phyloP scores from a whole-genome alignment of 2,797 vertebrate species.

The Melanotaenia pygmaea region DNA sequence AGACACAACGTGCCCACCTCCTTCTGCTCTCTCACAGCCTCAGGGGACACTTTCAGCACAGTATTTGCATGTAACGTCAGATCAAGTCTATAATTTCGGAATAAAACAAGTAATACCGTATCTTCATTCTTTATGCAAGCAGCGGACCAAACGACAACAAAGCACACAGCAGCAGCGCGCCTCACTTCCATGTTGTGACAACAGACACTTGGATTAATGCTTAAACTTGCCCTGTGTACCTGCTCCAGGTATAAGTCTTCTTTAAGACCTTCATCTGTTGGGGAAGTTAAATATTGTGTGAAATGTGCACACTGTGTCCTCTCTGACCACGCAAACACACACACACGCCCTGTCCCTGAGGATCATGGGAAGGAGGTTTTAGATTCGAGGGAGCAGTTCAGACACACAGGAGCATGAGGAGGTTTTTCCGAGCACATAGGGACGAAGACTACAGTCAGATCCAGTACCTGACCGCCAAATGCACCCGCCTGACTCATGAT shows the following conservation, averaged over 20 bases:
- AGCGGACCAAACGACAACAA: constrained; percentile 1
- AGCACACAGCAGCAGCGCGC: neutral
- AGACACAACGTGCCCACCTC: constrained; percentile 58
- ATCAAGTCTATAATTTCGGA: constrained; percentile 12
- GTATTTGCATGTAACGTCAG: neutral
- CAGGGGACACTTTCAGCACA: neutral
- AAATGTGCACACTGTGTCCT: constrained; percentile 25
- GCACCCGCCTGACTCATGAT: constrained; percentile 79
- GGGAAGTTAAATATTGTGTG: constrained; percentile 14
- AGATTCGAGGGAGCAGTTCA: constrained; percentile 14
- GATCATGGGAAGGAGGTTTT: constrained; percentile 37
- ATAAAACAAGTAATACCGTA: neutral
- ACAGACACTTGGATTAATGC: constrained; percentile 56
- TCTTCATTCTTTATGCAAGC: constrained; percentile 17
- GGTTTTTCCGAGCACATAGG: constrained; percentile 76
- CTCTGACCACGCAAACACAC: constrained; percentile 22
- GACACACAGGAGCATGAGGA: constrained; percentile 74
- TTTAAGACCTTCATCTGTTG: neutral
- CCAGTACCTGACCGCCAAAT: constrained; percentile 84
- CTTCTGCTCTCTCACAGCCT: constrained; percentile 10
- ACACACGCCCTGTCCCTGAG: constrained; percentile 22
- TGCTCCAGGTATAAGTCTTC: constrained; percentile 11
- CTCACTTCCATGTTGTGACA: constrained; percentile 41
- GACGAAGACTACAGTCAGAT: constrained; percentile 83
- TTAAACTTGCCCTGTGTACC: constrained; percentile 51